phyloP scores from a whole-genome alignment of 2,113 vertebrate genomes.

The Cyprinus carpio region DNA sequence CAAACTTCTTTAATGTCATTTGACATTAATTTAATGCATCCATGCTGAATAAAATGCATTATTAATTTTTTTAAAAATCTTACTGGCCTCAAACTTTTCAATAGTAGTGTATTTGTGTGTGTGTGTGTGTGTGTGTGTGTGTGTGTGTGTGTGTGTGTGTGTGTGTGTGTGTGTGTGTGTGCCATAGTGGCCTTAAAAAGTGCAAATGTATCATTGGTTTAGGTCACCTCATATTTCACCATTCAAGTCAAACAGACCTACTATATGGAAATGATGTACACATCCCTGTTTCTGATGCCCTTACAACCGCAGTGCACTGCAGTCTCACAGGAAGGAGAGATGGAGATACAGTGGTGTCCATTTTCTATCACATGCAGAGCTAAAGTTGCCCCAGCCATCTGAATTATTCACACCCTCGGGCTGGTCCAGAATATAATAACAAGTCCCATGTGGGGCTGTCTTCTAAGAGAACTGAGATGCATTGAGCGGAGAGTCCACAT shows the following conservation, averaged over 20 bases:
- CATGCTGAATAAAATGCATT: too few species aligned
- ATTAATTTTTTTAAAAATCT: too few species aligned
- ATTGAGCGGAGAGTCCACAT: not conserved
- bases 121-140: too few species aligned
- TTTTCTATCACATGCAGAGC: slow-evolving; percentile 15
- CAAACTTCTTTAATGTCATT: too few species aligned
- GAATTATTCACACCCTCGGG: slow-evolving; percentile 44
- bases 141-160: too few species aligned
- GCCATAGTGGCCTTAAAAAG: too few species aligned
- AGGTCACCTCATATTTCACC: not conserved
- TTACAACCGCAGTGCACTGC: not conserved
- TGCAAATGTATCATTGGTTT: too few species aligned
- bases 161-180: too few species aligned
- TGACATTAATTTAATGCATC: too few species aligned
- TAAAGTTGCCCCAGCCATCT: not conserved
- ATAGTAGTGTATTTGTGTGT: too few species aligned
- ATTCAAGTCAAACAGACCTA: not conserved
- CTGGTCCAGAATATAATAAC: slow-evolving; percentile 25
- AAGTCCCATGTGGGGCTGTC: slow-evolving; percentile 24
- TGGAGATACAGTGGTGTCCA: slow-evolving; percentile 4
- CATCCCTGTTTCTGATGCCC: not conserved
- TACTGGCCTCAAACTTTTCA: too few species aligned
- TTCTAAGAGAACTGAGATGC: not conserved
- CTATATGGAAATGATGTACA: not conserved
- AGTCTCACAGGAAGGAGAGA: not conserved